These are phyloP conservation scores for Cyprinodon tularosa DNA, from an alignment of 2,113 vertebrate species.

Conservation along the genomic window DNA sequence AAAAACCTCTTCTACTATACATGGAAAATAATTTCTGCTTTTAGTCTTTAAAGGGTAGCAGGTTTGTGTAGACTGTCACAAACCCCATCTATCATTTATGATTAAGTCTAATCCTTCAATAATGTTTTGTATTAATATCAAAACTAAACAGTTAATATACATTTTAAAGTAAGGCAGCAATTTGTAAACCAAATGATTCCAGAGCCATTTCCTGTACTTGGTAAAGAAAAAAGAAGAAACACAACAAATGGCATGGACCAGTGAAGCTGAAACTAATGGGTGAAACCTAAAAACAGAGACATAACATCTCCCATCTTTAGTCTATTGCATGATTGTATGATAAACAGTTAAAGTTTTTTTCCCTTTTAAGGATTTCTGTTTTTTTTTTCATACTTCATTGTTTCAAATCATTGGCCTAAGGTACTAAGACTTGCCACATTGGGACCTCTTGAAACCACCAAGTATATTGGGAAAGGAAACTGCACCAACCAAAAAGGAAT, in stretches of 20 bases:
- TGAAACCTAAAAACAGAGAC: no score
- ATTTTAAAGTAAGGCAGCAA: neutral
- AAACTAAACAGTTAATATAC: neutral
- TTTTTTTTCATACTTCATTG: neutral
- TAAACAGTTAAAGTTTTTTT: neutral
- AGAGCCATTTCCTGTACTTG: no score
- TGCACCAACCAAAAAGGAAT: no score
- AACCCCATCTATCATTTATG: neutral
- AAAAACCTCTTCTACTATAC: no score
- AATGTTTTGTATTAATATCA: neutral
- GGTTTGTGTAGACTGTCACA: neutral
- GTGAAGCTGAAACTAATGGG: neutral
- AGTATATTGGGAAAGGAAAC: no score
- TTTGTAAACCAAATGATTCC: neutral
- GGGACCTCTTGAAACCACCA: no score
- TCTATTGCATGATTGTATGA: neutral
- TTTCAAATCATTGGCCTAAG: neutral
- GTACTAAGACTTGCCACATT: no score
- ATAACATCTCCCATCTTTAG: neutral
- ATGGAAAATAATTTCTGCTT: no score
- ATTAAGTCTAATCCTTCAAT: neutral
- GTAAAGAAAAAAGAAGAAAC: neutral
- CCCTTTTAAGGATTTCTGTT: neutral
- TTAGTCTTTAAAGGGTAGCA: no score
- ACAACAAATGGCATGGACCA: neutral